These are phyloP conservation scores for Podarcis muralis DNA, from an alignment of 2,113 vertebrate genomes.

Conservation along the genomic window DNA sequence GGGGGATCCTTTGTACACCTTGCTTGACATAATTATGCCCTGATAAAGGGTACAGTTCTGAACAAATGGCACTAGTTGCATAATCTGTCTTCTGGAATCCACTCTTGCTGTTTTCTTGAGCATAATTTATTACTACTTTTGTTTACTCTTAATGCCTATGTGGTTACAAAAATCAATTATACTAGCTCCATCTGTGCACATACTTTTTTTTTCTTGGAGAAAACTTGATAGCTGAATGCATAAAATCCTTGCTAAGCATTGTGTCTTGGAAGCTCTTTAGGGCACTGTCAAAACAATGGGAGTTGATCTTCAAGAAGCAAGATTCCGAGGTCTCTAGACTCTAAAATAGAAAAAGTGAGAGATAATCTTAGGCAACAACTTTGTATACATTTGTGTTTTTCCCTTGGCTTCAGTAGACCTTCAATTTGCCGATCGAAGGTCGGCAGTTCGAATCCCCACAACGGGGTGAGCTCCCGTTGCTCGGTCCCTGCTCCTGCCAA, in stretches of 20 bases:
- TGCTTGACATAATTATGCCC: background rate
- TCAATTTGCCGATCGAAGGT: background rate
- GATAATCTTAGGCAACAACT: background rate
- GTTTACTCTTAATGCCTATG: conserved; percentile 21
- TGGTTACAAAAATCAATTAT: conserved; percentile 41
- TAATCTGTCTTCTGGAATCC: conserved; percentile 1
- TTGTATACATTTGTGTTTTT: conserved; percentile 14
- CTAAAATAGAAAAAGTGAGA: background rate
- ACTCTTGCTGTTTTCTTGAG: conserved; percentile 7
- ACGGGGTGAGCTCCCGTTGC: too few relatives aligned
- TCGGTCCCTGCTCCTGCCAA: too few relatives aligned
- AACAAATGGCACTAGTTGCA: background rate
- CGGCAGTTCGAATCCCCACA: too few relatives aligned
- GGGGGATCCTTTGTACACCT: background rate
- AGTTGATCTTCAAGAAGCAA: conserved; percentile 23
- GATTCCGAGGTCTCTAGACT: background rate
- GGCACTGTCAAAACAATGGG: background rate
- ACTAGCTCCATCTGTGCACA: conserved; percentile 11
- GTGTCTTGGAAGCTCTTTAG: background rate
- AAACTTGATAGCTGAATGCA: conserved; percentile 10
- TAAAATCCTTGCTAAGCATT: background rate
- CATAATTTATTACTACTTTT: conserved; percentile 21
- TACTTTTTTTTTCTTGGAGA: background rate
- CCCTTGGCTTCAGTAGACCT: background rate
- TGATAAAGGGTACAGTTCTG: conserved; percentile 15